Evolutionary conservation across 2,797 vertebrate species (phyloP), one percentile per base, ranked within the genome.

Genomic region (Xerus rutilus): DNA sequence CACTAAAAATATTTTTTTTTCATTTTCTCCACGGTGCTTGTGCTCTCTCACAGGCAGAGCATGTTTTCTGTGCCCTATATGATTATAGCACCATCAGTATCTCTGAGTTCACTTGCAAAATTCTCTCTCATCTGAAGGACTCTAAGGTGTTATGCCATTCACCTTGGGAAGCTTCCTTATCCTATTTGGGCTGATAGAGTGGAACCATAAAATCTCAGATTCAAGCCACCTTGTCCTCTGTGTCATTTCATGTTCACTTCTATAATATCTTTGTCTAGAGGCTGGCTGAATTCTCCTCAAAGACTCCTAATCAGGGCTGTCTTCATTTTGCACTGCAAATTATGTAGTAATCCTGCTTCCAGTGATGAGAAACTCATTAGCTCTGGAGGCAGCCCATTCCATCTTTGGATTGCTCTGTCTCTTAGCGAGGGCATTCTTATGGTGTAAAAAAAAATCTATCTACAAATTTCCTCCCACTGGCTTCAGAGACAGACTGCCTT

Each of bases 401-500:
- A 76, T 64, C 21, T 79, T 65, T 81, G 64, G 14, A 69, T 12
- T 45, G 17, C 45, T 85, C 74, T 87, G 35, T 94, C 82, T 95
- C 64, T 81, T 93, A 89, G 89, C 15, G 39, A 95, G 45, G 28
- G 15, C 72, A 73, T 78, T 49, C 20, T 96, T 96, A 84, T 20
- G 25, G 30, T 93, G 30, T 52, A 32, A 91, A 91, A 67, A 57
- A 95, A 96, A 96, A 91, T 93, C 74, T 81, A 72, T 93, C 79
- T 93, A 21, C 6, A 64, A 62, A 43, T 85, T 96, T 92, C 67
- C 93, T 78, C 5, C 85, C 32, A 87, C 76, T 94, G 54, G 28
- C 52, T 84, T 95, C 32, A 87, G 72, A 79, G 64, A 89, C 52
- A 93, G 90, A 89, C 5, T 65, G 47, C 74, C 39, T 52, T 86